Conservation (phyloP, 2,113 vertebrate genomes). For the Crotalus viridis region DNA sequence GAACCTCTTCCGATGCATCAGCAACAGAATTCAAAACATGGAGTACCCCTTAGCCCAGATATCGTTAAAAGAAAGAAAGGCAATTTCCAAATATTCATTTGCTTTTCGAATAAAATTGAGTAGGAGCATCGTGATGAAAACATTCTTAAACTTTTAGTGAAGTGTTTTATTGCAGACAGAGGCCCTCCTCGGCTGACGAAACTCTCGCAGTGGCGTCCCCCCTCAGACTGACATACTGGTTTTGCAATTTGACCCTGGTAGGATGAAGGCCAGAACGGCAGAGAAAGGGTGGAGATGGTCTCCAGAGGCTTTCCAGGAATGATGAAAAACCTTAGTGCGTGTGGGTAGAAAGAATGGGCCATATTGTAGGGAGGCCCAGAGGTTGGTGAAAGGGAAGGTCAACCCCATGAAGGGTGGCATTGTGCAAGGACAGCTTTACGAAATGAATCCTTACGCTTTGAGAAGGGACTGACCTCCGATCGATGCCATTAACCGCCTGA, state of each 20-base stretch:
- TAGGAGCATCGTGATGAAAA: not conserved
- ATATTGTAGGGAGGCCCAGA: not conserved
- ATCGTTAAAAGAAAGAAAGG: not conserved
- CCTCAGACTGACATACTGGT: constrained; percentile 6
- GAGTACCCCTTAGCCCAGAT: not conserved
- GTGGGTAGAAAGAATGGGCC: constrained; percentile 8
- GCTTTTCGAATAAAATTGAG: not conserved
- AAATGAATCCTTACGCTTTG: not conserved
- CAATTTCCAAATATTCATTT: not conserved
- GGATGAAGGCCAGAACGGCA: not conserved
- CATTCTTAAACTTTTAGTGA: not conserved
- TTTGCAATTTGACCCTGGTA: not conserved
- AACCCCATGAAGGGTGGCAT: not conserved
- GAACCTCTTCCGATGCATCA: not conserved
- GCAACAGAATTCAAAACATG: not conserved
- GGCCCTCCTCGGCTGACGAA: not conserved
- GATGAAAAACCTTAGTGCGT: not conserved
- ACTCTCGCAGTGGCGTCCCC: constrained; percentile 1
- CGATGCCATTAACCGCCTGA: not conserved
- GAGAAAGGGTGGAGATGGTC: not conserved
- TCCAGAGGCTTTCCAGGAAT: not conserved
- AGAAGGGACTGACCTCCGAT: not conserved
- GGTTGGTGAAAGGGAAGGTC: constrained; percentile 28
- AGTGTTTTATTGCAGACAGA: not conserved
- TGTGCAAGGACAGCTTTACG: constrained; percentile 1